Percentiles rank a stretch among this genome's conserved stretches.
These are phyloP conservation scores for Dolichomitus sp. DNA, from an alignment of 2,888 invertebrate species.

Conservation along the genomic window DNA sequence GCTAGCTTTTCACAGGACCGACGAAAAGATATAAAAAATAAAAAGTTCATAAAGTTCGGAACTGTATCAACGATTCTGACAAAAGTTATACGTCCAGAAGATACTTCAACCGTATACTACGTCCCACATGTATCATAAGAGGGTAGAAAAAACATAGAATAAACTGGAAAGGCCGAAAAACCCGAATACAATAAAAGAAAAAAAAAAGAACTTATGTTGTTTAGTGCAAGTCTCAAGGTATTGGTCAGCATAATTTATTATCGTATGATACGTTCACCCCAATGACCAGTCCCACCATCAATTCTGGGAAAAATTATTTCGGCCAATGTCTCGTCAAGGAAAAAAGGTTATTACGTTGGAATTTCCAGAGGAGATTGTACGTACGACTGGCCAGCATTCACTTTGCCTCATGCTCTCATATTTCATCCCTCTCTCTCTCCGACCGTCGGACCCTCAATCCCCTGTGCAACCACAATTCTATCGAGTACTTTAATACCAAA, in stretches of 20 bases:
- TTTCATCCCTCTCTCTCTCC: conserved; percentile 10
- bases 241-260: conserved; percentile 23
- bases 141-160: neutral
- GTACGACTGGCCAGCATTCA: neutral
- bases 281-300: conserved; percentile 2
- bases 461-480: conserved; percentile 37
- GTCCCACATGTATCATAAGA: neutral
- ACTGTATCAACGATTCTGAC: neutral
- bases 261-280: neutral
- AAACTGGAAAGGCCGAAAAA: neutral
- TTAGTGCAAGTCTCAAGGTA: neutral
- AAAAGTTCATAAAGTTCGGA: neutral
- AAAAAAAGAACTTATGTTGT: neutral
- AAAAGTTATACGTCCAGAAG: neutral
- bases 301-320: conserved; percentile 16
- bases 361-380: conserved; percentile 3
- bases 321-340: neutral
- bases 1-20: neutral
- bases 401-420: conserved; percentile 10
- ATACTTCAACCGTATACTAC: neutral
- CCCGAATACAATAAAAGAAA: neutral
- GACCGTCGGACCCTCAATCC: neutral
- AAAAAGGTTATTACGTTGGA: conserved; percentile 2
- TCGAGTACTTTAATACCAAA: conserved; percentile 34
- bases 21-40: neutral